A percentile compares a stretch with the other conserved stretches of the same genome.
phyloP scores from a whole-genome alignment of 2,888 invertebrate species.

The Eupithecia pulchellata region DNA sequence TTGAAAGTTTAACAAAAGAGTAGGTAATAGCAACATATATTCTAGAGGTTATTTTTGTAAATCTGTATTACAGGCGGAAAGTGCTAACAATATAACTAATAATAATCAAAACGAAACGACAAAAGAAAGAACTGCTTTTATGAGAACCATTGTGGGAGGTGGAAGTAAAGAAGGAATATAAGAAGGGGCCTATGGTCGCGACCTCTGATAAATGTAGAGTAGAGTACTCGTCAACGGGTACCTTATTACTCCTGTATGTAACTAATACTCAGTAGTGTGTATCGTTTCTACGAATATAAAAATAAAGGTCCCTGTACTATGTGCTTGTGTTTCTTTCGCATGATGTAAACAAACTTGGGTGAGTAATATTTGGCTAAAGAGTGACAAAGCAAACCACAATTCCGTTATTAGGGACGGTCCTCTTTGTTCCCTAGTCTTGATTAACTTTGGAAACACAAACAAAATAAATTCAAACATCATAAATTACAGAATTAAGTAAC shows the following conservation, averaged over 20 bases:
- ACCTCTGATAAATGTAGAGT: slow-evolving; percentile 43
- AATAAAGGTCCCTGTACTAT: slow-evolving; percentile 1
- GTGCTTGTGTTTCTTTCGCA: slow-evolving; percentile 10
- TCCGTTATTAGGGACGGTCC: background rate
- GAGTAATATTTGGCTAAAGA: slow-evolving; percentile 22
- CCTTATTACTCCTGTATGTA: slow-evolving; percentile 30
- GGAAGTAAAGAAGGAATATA: background rate
- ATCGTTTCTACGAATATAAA: slow-evolving; percentile 19
- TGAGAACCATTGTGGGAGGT: background rate
- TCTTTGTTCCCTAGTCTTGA: background rate
- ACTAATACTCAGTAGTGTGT: slow-evolving; percentile 26
- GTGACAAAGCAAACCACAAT: slow-evolving; percentile 11
- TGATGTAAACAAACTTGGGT: slow-evolving; percentile 13
- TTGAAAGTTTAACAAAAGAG: too few species aligned
- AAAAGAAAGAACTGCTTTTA: background rate
- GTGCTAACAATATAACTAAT: too few species aligned
- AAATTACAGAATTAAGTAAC: slow-evolving; percentile 18
- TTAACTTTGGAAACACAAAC: background rate
- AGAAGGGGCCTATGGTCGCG: slow-evolving; percentile 25
- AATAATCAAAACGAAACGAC: too few species aligned
- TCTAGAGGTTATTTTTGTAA: too few species aligned
- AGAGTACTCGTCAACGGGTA: slow-evolving; percentile 35
- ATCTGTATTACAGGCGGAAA: too few species aligned
- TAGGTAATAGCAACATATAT: too few species aligned
- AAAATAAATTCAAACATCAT: background rate